These are phyloP conservation scores for Acanthosoma haemorrhoidale DNA, from an alignment of 2,888 invertebrate genomes.

Conservation along the genomic window DNA sequence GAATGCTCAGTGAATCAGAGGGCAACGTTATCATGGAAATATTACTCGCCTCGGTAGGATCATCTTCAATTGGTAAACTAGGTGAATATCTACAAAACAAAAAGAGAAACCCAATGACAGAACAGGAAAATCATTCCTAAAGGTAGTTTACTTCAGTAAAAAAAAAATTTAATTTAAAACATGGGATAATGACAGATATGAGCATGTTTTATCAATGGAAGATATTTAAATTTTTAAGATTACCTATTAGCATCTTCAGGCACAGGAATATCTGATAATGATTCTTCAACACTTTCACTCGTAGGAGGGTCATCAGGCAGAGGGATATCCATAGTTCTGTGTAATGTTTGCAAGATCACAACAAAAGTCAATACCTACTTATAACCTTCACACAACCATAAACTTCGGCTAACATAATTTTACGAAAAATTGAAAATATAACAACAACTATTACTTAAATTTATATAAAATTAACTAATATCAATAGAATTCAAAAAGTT, in stretches of 20 bases:
- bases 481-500: too few species aligned
- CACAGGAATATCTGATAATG: constrained; percentile 21
- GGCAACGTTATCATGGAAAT: constrained; percentile 12
- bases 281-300: neutral
- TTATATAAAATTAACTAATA: neutral
- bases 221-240: too few species aligned
- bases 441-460: neutral
- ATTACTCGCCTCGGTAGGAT: constrained; percentile 20
- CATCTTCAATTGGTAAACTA: constrained; percentile 36
- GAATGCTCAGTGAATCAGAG: neutral
- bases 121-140: neutral
- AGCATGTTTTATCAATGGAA: neutral
- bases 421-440: neutral
- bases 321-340: constrained; percentile 33
- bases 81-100: constrained; percentile 34
- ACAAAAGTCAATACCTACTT: neutral
- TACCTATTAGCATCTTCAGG: constrained; percentile 34
- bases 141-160: neutral
- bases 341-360: neutral
- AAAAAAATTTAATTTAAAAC: neutral
- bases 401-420: neutral
- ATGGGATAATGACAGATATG: neutral
- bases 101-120: neutral
- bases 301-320: constrained; percentile 22
- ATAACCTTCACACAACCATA: neutral